A percentile compares a stretch with the other conserved stretches of the same genome.
Evolutionary conservation across 1,140 invertebrate genomes (phyloP).

Genomic region (Varroa destructor): DNA sequence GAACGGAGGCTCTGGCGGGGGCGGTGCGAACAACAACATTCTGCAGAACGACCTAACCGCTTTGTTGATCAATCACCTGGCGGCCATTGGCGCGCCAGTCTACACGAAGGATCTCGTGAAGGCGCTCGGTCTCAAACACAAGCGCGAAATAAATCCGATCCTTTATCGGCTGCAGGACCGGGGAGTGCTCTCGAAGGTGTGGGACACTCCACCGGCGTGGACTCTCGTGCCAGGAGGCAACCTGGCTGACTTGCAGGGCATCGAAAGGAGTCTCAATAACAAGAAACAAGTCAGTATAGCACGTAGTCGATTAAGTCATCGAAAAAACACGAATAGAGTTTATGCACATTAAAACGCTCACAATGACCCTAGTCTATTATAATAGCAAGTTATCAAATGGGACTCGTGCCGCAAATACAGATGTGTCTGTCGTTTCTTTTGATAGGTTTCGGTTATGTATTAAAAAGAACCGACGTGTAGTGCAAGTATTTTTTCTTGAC

Average conservation of each 20-base stretch:
- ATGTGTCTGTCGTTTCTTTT: too few species aligned
- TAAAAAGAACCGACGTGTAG: too few species aligned
- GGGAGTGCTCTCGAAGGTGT: constrained; percentile 35
- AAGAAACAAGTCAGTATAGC: constrained; percentile 7
- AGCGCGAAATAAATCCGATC: constrained; percentile 37
- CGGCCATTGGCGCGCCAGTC: constrained; percentile 33
- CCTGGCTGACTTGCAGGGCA: constrained; percentile 28
- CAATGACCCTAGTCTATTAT: too few species aligned
- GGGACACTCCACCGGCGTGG: constrained; percentile 36
- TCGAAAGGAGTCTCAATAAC: constrained; percentile 30
- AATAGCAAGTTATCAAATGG: too few species aligned
- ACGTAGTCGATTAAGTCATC: too few species aligned
- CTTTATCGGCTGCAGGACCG: constrained; percentile 37
- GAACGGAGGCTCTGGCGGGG: constrained; percentile 25
- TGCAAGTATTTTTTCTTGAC: too few species aligned
- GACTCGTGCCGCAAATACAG: too few species aligned
- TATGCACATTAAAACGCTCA: too few species aligned
- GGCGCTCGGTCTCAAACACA: constrained; percentile 35
- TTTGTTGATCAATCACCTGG: constrained; percentile 34
- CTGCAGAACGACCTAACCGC: constrained; percentile 33
- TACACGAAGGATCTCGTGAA: constrained; percentile 37
- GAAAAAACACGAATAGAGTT: too few species aligned
- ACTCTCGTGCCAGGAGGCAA: constrained; percentile 30
- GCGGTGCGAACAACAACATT: constrained; percentile 34
- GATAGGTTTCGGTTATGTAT: too few species aligned